Base-by-base conservation (phyloP, 2,113 vertebrate species). In the Thomomys bottae region DNA sequence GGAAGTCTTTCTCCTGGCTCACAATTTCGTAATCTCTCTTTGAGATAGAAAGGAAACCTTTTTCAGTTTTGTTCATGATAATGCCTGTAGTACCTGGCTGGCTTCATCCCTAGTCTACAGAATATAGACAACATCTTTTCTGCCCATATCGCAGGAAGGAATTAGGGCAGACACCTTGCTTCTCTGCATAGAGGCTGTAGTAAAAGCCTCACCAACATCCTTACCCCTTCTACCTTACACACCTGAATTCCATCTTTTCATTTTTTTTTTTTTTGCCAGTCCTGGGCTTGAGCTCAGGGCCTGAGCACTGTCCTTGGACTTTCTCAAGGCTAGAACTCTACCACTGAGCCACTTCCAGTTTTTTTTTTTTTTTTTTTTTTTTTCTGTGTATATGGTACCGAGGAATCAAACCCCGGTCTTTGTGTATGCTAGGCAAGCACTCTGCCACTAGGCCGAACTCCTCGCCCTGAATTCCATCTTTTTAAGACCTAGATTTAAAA, bases 21-120 rank as follows among this genome's bases (percentile, higher is more conserved):
- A 38, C 73, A 87, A 86, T 92, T 89, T 87, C 32, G 8, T 73
- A 66, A 59, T 87, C 1, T 2, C 24, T 78, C 71, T 96, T 71
- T 81, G 84, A 95, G 89, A 63, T 73, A 75, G 88, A 87, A 82
- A 93, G 88, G 64, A 87, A 42, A 59, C 23, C 26, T 63, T 77
- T 93, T 89, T 54, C 45, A 42, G 73, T 71, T 70, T 90, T n/a
- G 21, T 38, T 90, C 70, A 28, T 34, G 38, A 40, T 49, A 61
- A 64, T 42, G 38, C n/a, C n/a, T 77, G 61, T 42, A 30, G 59
- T 36, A 67, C 80, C 68, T 70, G 77, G 91, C 76, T 78, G 42
- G 12, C 57, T 59, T 45, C 8, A 14, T 88, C 17, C 63, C 45
- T 59, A 5, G 24, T n/a, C 36, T 66, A 23, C 14, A 54, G 59